Base-by-base conservation (phyloP, 2,888 invertebrate species). In the Diarsia mendica region DNA sequence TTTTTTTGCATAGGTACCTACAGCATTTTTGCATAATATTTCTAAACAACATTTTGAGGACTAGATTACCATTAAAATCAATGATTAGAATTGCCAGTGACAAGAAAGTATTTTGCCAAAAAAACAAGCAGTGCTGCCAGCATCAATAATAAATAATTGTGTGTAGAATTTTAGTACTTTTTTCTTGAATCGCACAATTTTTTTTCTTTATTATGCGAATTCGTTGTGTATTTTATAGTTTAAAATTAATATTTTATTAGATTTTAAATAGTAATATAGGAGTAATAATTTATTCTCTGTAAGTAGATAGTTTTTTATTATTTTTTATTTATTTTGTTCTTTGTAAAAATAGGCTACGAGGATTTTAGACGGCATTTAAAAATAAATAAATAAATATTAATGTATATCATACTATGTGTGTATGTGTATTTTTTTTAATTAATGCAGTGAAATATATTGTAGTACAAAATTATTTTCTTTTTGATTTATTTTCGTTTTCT, bases 361-460 rank as follows among this genome's bases (percentile, higher is more conserved):
- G 68, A 83, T 86, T 84, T 87, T 90, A 90, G 90, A 87, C 77
- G 80, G 90, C 89, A 90, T 90, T 90, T 90, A 90, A 86, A 83
- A 67, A 76, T 82, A 69, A 77, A 74, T 74, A 61, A 76, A 89
- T 88, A 53, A 87, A 79, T 85, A 75, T 82, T 76, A 79, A 82
- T 86, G 85, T 86, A 72, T 85, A 77, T 60, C 73, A 73, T 85
- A 88, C 72, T 85, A 85, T 87, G 90, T 90, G 89, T 86, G 79
- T 83, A 68, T 83, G 84, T 89, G 80, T 89, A 82, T 86, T 81
- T 87, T 88, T 88, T 87, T 84, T 85, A 87, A 89, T 89, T 85
- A 90, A 87, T 90, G 87, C 88, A 84, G 85, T 90, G 89, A 90
- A 92, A 91, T 92, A 93, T 92, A 92, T 86, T 91, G 90, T 92